These are phyloP conservation scores for Acromyrmex echinatior DNA, from an alignment of 1,140 invertebrate species.

Conservation along the genomic window DNA sequence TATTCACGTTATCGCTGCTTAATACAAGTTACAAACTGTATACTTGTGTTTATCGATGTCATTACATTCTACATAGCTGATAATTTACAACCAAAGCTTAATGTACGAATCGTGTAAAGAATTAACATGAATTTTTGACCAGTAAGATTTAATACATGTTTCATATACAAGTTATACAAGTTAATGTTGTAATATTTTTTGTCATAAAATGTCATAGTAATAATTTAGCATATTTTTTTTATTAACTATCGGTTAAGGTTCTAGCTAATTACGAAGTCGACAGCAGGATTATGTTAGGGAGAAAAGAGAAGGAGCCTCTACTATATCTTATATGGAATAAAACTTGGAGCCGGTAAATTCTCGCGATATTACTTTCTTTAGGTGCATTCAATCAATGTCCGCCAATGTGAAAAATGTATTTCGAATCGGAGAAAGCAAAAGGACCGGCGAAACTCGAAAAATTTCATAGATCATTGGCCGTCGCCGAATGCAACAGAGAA, in stretches of 20 bases:
- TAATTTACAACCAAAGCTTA: neutral
- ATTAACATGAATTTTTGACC: neutral
- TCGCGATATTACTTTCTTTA: constrained; percentile 64
- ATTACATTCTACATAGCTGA: neutral
- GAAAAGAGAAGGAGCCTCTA: neutral
- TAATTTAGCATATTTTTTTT: neutral
- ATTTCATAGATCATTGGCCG: constrained; percentile 60
- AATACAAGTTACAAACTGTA: constrained; percentile 11
- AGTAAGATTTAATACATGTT: neutral
- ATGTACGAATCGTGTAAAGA: constrained; percentile 1
- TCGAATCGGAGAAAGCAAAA: constrained; percentile 62
- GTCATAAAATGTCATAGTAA: neutral
- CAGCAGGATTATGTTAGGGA: neutral
- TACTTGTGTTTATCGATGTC: constrained; percentile 3
- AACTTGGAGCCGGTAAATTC: constrained; percentile 59
- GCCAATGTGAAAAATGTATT: constrained; percentile 69
- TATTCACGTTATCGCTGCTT: constrained; percentile 10
- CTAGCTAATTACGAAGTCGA: constrained; percentile 6
- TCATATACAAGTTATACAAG: neutral
- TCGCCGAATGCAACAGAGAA: constrained; percentile 39
- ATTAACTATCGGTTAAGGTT: neutral
- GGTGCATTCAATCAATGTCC: constrained; percentile 66
- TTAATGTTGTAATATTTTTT: neutral
- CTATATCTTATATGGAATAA: constrained; percentile 25
- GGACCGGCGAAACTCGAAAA: constrained; percentile 28